Conservation (phyloP, 2,113 vertebrate genomes). For the Struthio camelus region DNA sequence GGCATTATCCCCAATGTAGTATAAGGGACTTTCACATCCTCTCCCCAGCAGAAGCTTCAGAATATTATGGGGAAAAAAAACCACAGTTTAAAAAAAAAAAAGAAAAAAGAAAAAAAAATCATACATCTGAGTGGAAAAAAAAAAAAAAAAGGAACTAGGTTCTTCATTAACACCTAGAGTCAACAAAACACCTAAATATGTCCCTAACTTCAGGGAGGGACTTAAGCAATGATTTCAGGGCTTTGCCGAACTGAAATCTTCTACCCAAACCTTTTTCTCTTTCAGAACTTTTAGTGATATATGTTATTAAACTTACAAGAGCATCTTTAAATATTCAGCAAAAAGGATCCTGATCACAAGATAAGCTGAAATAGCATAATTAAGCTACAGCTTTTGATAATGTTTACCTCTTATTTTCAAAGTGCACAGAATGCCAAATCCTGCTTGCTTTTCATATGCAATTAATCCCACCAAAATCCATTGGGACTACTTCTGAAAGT, state of each 20-base stretch:
- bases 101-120: neutral
- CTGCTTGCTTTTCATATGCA: neutral
- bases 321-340: neutral
- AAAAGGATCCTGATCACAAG: neutral
- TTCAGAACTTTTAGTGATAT: neutral
- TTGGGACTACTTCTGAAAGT: conserved; percentile 35
- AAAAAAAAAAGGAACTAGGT: neutral
- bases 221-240: neutral
- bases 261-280: neutral
- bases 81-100: no score
- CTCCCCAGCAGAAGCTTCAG: neutral
- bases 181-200: neutral
- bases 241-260: neutral
- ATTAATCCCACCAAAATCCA: conserved; percentile 25
- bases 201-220: neutral
- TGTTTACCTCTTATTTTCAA: conserved; percentile 23
- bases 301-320: neutral
- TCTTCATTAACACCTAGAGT: neutral
- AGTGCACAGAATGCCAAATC: conserved; percentile 17
- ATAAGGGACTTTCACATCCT: neutral
- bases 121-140: neutral
- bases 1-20: neutral
- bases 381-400: neutral
- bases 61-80: neutral
- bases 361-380: neutral